Evolutionary conservation across 2,888 invertebrate species (phyloP), one percentile per base, ranked within the genome.

Genomic region (Dryobotodes eremita): DNA sequence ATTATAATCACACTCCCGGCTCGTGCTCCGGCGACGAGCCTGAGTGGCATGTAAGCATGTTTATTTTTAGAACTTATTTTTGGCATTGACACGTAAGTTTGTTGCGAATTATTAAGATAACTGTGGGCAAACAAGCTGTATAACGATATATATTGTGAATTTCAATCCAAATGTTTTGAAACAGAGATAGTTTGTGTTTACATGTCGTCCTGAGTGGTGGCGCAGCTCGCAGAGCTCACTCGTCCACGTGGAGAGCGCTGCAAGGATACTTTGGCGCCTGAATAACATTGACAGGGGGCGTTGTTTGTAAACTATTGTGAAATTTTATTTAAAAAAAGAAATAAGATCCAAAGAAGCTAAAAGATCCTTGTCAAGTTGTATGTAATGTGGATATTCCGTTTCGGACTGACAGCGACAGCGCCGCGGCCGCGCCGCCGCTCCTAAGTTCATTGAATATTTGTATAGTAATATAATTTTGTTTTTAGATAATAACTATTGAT

Each of bases 401-500:
- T 50, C 15, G 50, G 36, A 42, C 50, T 17, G 36, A 17, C 36
- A n/a, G 50, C 13, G 31, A 10, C 17, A 61, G 42, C 50, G 50
- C 15, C 15, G 75, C 57, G 57, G 53, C n/a, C 26, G 10, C 66
- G 55, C 55, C 4, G 62, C n/a, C 76, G 78, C 79, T 84, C 83
- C 73, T 80, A 74, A 71, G 70, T 62, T 72, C 64, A 80, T 81
- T 79, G 70, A 83, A 88, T 82, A 87, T 89, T 91, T 93, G 93
- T 94, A 93, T 89, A 92, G 87, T 89, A 89, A 92, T 88, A 92
- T 88, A 90, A 88, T 87, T 92, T 92, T 91, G 91, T 92, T 94
- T 89, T 92, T 95, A 95, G 94, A 92, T 92, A 87, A 90, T 93
- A 93, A 93, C 93, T 93, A 94, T 93, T 94, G 92, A 94, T 94